phyloP scores from a whole-genome alignment of 2,113 vertebrate species.

The Cololabis saira region DNA sequence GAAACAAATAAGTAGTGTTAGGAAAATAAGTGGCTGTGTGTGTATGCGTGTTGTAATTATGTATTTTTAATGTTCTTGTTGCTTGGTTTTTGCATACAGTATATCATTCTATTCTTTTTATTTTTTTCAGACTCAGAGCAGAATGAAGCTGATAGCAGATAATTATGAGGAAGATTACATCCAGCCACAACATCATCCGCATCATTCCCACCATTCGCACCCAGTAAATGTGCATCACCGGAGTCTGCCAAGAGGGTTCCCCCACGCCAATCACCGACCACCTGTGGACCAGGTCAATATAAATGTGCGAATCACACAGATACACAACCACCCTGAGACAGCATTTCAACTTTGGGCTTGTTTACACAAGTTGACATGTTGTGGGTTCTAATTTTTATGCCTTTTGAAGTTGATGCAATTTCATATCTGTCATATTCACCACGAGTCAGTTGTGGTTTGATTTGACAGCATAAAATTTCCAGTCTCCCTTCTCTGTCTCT shows the following conservation, averaged over 20 bases:
- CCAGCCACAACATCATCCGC: constrained; percentile 89
- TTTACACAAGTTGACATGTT: constrained; percentile 45
- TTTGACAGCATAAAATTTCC: constrained; percentile 40
- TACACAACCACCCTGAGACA: neutral
- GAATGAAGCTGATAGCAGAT: constrained; percentile 96
- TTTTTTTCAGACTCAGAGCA: constrained; percentile 89
- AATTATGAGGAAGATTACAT: constrained; percentile 92
- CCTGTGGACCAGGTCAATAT: constrained; percentile 91
- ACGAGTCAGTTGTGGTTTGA: constrained; percentile 58
- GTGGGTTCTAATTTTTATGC: constrained; percentile 17
- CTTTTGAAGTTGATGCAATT: constrained; percentile 45
- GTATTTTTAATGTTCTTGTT: constrained; percentile 10
- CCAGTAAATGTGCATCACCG: constrained; percentile 72
- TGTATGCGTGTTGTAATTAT: constrained; percentile 8
- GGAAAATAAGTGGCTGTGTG: constrained; percentile 9
- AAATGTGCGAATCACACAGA: neutral
- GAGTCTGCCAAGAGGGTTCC: constrained; percentile 85
- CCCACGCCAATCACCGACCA: constrained; percentile 89
- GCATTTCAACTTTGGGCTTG: constrained; percentile 15
- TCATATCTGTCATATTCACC: constrained; percentile 50
- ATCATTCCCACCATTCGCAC: constrained; percentile 78
- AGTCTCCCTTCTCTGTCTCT: constrained; percentile 32
- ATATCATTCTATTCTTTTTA: neutral
- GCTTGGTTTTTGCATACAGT: constrained; percentile 11
- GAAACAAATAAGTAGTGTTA: constrained; percentile 28